These are phyloP conservation scores for Notothenia rossii DNA, from an alignment of 2,113 vertebrate species.

Conservation along the genomic window DNA sequence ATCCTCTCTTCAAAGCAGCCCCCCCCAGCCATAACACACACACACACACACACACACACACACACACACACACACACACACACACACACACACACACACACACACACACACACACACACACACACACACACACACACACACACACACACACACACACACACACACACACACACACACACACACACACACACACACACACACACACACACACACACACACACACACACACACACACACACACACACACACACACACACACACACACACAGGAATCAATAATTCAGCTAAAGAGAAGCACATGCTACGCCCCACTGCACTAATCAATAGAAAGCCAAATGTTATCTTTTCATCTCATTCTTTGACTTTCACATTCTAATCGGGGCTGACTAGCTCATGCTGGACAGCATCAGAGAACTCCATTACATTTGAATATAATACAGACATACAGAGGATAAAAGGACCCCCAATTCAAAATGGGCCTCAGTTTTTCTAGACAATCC, in stretches of 20 bases:
- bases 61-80: no score
- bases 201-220: conserved; percentile 21
- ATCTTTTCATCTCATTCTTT: conserved; percentile 82
- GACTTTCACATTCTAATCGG: conserved; percentile 79
- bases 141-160: conserved; percentile 14
- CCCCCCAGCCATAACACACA: conserved; percentile 60
- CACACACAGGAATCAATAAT: conserved; percentile 76
- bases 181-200: neutral
- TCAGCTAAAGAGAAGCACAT: conserved; percentile 82
- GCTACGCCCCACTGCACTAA: conserved; percentile 78
- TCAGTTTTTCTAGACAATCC: conserved; percentile 29
- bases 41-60: conserved; percentile 2
- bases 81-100: conserved; percentile 10
- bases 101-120: neutral
- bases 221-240: neutral
- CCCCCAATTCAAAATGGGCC: conserved; percentile 15
- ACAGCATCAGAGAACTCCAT: conserved; percentile 42
- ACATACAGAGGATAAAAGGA: conserved; percentile 12
- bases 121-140: no score
- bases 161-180: no score
- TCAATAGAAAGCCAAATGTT: conserved; percentile 83
- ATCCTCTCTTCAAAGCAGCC: conserved; percentile 71
- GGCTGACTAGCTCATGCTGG: conserved; percentile 53
- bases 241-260: no score
- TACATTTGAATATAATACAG: conserved; percentile 46